phyloP scores from a whole-genome alignment of 2,888 invertebrate genomes.

The Asteroscopus sphinx region DNA sequence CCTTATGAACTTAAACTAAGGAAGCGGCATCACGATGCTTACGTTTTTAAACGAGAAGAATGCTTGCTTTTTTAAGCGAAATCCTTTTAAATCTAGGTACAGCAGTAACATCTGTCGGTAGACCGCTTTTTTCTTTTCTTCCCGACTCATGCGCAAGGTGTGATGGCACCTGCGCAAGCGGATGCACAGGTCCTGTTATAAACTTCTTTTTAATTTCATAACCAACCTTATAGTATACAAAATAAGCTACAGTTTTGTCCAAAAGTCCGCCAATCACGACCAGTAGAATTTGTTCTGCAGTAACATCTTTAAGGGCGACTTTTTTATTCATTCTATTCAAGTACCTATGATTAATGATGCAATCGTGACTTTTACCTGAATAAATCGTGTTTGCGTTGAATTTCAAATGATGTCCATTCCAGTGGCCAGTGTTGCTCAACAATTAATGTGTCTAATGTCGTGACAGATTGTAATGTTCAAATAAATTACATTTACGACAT shows the following conservation, averaged over 20 bases:
- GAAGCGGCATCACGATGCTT: conserved; percentile 35
- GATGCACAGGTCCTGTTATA: conserved; percentile 53
- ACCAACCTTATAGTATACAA: conserved; percentile 8
- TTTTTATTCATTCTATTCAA: conserved; percentile 48
- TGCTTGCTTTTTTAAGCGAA: conserved; percentile 27
- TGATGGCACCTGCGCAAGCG: conserved; percentile 71
- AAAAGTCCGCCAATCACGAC: background rate
- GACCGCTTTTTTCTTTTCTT: conserved; percentile 59
- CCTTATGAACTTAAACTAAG: conserved; percentile 13
- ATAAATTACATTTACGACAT: conserved; percentile 16
- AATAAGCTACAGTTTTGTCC: conserved; percentile 34
- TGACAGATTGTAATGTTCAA: conserved; percentile 35
- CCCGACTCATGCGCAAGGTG: conserved; percentile 70
- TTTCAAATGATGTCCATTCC: conserved; percentile 35
- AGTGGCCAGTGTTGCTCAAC: conserved; percentile 23
- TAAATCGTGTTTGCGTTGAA: conserved; percentile 43
- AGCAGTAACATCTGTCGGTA: conserved; percentile 65
- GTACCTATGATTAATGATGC: conserved; percentile 57
- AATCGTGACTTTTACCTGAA: conserved; percentile 61
- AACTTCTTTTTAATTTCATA: conserved; percentile 8
- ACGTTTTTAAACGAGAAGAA: conserved; percentile 10
- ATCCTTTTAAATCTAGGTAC: conserved; percentile 42
- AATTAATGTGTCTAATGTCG: conserved; percentile 37
- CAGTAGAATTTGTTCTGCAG: conserved; percentile 15
- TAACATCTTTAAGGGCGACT: conserved; percentile 35